Conservation (phyloP, 2,113 vertebrate genomes). For the Phaethornis superciliosus region DNA sequence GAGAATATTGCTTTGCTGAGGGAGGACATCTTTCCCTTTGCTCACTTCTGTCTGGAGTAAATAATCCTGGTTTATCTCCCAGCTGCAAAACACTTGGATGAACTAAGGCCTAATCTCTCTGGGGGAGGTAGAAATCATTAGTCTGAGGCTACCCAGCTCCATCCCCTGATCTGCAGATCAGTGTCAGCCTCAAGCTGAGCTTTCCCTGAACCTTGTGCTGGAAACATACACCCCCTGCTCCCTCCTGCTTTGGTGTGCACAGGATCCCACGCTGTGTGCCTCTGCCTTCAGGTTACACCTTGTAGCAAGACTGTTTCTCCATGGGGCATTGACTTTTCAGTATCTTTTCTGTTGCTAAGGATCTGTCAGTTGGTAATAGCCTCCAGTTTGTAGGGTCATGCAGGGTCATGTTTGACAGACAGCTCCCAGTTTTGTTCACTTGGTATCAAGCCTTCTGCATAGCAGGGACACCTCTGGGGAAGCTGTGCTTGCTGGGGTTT, state of each 20-base stretch:
- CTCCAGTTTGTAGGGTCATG: neutral
- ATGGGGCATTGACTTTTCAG: accelerated
- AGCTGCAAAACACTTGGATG: slow-evolving; percentile 8
- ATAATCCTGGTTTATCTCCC: neutral
- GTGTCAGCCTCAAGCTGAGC: neutral
- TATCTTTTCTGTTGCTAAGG: accelerated
- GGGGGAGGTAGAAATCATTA: neutral
- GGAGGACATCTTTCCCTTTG: neutral
- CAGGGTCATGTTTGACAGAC: accelerated
- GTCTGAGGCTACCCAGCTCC: neutral
- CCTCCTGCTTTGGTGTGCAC: accelerated
- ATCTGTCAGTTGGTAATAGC: too few relatives aligned
- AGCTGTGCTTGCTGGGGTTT: neutral
- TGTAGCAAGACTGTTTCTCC: accelerated
- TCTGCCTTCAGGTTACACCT: accelerated
- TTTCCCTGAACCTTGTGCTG: neutral
- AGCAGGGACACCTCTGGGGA: neutral
- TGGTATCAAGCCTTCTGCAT: accelerated
- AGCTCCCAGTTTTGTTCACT: accelerated
- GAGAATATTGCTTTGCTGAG: neutral
- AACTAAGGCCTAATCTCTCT: neutral
- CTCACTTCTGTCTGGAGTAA: neutral
- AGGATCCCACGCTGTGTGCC: accelerated
- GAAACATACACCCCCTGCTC: accelerated
- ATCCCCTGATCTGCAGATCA: neutral